Evolutionary conservation across 1,140 invertebrate genomes (phyloP).

Genomic region (Latrodectus geometricus): DNA sequence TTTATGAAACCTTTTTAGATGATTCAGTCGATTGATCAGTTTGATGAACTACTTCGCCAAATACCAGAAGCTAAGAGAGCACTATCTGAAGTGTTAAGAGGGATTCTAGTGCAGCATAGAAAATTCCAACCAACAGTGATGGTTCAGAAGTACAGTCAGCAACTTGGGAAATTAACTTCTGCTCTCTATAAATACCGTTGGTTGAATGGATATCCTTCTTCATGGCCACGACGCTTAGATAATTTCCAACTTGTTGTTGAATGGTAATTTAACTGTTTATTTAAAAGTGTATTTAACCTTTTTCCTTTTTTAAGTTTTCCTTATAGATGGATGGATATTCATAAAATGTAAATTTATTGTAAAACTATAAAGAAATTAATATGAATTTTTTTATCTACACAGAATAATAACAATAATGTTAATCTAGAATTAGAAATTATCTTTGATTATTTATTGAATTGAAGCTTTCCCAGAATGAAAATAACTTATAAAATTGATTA

Average conservation of each 20-base stretch:
- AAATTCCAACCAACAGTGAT: constrained; percentile 91
- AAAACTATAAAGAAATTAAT: neutral
- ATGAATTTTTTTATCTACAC: no score
- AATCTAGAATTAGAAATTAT: no score
- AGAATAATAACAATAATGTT: no score
- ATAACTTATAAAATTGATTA: no score
- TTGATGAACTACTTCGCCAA: constrained; percentile 78
- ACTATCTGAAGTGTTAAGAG: constrained; percentile 73
- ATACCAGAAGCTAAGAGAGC: constrained; percentile 87
- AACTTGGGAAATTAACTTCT: constrained; percentile 84
- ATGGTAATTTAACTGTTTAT: constrained; percentile 73
- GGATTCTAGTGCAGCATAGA: constrained; percentile 70
- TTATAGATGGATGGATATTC: no score
- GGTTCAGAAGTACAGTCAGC: constrained; percentile 83
- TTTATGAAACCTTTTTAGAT: constrained; percentile 68
- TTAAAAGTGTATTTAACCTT: neutral
- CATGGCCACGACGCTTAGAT: constrained; percentile 78
- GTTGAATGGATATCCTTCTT: constrained; percentile 76
- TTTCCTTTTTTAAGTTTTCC: no score
- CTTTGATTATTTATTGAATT: no score
- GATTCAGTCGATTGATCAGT: constrained; percentile 83
- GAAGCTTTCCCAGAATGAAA: no score
- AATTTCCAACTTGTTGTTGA: constrained; percentile 90
- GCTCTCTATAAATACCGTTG: constrained; percentile 84
- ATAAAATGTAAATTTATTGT: neutral